Evolutionary conservation across 2,888 invertebrate genomes (phyloP).

Genomic region (Leptogaster cylindrica): DNA sequence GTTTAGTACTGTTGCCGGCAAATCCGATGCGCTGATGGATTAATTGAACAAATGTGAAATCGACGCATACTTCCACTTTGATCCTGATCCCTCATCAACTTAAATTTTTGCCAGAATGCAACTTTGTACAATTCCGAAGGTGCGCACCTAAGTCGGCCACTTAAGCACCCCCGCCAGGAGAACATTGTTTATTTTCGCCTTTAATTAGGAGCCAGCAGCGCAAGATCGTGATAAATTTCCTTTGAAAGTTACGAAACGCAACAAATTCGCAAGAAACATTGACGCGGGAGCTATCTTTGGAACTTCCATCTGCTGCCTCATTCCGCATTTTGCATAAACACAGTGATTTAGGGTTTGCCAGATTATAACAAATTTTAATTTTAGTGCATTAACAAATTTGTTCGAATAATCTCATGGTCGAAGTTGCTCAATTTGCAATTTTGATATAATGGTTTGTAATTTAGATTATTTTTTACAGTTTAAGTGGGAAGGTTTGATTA

Average conservation of each 20-base stretch:
- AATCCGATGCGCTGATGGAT: slow-evolving; percentile 16
- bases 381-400: too few relatives aligned
- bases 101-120: neutral
- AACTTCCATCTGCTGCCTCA: neutral
- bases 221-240: slow-evolving; percentile 13
- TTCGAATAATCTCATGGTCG: too few relatives aligned
- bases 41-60: slow-evolving; percentile 27
- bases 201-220: neutral
- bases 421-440: too few relatives aligned
- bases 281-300: slow-evolving; percentile 21
- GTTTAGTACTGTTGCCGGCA: slow-evolving; percentile 14
- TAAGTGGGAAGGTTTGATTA: too few relatives aligned
- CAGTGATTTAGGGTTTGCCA: slow-evolving; percentile 6
- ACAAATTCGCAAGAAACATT: slow-evolving; percentile 3
- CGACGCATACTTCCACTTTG: neutral
- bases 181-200: slow-evolving; percentile 12
- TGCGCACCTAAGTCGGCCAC: neutral
- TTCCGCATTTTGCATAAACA: slow-evolving; percentile 3
- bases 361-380: too few relatives aligned
- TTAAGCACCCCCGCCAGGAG: neutral
- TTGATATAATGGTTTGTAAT: too few relatives aligned
- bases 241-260: slow-evolving; percentile 1
- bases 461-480: too few relatives aligned
- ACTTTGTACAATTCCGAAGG: neutral
- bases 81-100: neutral